A percentile compares a stretch with the other conserved stretches of the same genome.
phyloP scores from a whole-genome alignment of 2,113 vertebrate genomes.

The Rhineura floridana region DNA sequence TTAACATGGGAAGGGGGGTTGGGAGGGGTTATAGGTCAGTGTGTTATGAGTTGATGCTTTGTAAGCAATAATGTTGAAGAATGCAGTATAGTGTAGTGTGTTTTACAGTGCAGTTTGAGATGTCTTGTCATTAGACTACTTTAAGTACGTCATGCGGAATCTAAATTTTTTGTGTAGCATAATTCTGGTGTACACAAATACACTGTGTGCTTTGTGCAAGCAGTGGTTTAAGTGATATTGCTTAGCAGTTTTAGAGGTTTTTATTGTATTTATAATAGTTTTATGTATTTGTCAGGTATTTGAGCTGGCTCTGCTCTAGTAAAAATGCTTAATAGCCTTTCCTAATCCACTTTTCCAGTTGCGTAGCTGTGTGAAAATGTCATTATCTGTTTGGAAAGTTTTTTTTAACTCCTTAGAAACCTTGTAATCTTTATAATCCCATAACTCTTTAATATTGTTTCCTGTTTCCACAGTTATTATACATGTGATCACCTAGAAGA shows the following conservation, averaged over 20 bases:
- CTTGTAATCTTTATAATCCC: constrained; percentile 20
- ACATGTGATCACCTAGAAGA: constrained; percentile 9
- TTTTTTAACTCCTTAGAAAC: constrained; percentile 27
- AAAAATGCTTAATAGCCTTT: constrained; percentile 52
- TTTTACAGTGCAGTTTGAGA: constrained; percentile 29
- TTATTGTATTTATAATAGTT: constrained; percentile 55
- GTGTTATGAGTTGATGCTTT: constrained; percentile 16
- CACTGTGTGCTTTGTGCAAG: constrained; percentile 61
- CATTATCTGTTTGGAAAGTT: constrained; percentile 48
- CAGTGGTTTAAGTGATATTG: constrained; percentile 53
- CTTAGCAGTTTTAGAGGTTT: constrained; percentile 53
- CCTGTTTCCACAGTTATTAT: background rate
- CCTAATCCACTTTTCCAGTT: constrained; percentile 61
- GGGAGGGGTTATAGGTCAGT: constrained; percentile 32
- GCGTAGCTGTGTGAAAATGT: constrained; percentile 21
- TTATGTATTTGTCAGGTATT: constrained; percentile 57
- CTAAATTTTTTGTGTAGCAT: constrained; percentile 38
- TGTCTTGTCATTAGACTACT: constrained; percentile 36
- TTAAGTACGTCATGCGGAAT: constrained; percentile 44
- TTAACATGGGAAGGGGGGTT: constrained; percentile 45
- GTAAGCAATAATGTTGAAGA: constrained; percentile 48
- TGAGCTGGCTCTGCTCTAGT: constrained; percentile 46
- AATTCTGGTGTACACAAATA: constrained; percentile 38
- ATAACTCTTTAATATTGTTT: background rate
- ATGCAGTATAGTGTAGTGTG: constrained; percentile 17